Evolutionary conservation across 2,797 vertebrate species (phyloP).

Genomic region (Parauchenoglanis ngamensis): DNA sequence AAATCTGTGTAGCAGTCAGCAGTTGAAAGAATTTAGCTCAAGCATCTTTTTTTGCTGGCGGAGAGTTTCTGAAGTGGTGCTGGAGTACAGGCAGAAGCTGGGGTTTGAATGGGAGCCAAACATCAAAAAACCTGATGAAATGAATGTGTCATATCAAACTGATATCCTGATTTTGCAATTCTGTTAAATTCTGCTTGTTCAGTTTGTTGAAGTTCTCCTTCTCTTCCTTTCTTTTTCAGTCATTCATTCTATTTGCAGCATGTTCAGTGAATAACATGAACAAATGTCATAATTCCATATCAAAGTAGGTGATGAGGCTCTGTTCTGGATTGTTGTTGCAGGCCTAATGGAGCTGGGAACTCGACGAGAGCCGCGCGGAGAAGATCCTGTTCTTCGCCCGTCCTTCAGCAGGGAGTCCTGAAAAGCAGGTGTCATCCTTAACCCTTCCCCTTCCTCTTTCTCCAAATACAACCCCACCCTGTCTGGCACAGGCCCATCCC

Average conservation of each 20-base stretch:
- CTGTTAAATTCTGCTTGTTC: slow-evolving; percentile 45
- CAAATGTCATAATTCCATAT: slow-evolving; percentile 9
- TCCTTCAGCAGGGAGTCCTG: slow-evolving; percentile 65
- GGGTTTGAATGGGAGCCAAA: slow-evolving; percentile 42
- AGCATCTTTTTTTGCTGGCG: slow-evolving; percentile 3
- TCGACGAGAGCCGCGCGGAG: slow-evolving; percentile 64
- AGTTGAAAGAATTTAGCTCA: slow-evolving; percentile 41
- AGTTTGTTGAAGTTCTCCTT: slow-evolving; percentile 25
- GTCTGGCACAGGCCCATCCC: slow-evolving; percentile 44
- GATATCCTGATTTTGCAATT: slow-evolving; percentile 7
- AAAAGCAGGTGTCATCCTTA: slow-evolving; percentile 59
- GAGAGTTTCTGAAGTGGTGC: slow-evolving; percentile 22
- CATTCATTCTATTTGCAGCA: not conserved
- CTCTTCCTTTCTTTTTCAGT: not conserved
- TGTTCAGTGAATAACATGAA: slow-evolving; percentile 13
- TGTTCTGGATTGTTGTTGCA: slow-evolving; percentile 57
- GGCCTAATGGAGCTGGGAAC: slow-evolving; percentile 78
- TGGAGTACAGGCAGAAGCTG: not conserved
- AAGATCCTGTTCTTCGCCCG: slow-evolving; percentile 67
- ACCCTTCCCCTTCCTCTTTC: slow-evolving; percentile 34
- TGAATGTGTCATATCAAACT: slow-evolving; percentile 37
- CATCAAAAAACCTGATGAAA: slow-evolving; percentile 28
- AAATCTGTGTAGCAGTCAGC: slow-evolving; percentile 21
- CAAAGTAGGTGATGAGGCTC: not conserved
- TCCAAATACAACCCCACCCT: slow-evolving; percentile 25